phyloP scores from a whole-genome alignment of 35 echinoderm and acorn worm species.

The Nesometra sesokonis region DNA sequence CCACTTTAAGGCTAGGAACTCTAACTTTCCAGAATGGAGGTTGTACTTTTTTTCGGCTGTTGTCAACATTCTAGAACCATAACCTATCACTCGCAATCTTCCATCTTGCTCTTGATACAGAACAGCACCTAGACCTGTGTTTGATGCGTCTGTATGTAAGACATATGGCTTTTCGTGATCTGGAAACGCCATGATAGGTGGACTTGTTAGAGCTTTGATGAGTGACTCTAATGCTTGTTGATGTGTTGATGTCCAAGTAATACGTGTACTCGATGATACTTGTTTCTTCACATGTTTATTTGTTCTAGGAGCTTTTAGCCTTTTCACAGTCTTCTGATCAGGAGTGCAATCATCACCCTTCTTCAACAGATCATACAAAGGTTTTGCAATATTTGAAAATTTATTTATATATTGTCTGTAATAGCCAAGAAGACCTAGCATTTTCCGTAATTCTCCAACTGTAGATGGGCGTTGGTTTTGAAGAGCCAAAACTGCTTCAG shows the following conservation, averaged over 20 bases:
- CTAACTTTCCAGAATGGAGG: slow-evolving; percentile 28
- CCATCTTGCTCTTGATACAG: slow-evolving; percentile 31
- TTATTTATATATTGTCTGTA: slow-evolving; percentile 21
- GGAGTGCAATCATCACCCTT: no score
- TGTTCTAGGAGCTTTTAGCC: no score
- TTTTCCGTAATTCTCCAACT: slow-evolving; percentile 23
- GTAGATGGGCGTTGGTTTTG: no score
- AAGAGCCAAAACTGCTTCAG: no score
- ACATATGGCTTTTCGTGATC: slow-evolving; percentile 8
- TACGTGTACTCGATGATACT: not conserved
- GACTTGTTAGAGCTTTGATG: slow-evolving; percentile 6
- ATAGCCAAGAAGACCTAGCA: slow-evolving; percentile 34
- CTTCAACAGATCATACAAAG: slow-evolving; percentile 35
- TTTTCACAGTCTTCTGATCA: no score
- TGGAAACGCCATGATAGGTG: slow-evolving; percentile 42
- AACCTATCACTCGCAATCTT: slow-evolving; percentile 23
- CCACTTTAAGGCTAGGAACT: slow-evolving; percentile 50
- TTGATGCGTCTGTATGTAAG: slow-evolving; percentile 33
- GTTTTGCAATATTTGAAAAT: slow-evolving; percentile 30
- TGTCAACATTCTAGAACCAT: slow-evolving; percentile 9
- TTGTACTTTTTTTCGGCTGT: slow-evolving; percentile 32
- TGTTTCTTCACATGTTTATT: not conserved
- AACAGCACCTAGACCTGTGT: slow-evolving; percentile 28
- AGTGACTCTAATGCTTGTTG: slow-evolving; percentile 13
- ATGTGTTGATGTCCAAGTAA: slow-evolving; percentile 7